These are phyloP conservation scores for Dendrocincla fuliginosa DNA, from an alignment of 2,797 vertebrate genomes.

Conservation along the genomic window DNA sequence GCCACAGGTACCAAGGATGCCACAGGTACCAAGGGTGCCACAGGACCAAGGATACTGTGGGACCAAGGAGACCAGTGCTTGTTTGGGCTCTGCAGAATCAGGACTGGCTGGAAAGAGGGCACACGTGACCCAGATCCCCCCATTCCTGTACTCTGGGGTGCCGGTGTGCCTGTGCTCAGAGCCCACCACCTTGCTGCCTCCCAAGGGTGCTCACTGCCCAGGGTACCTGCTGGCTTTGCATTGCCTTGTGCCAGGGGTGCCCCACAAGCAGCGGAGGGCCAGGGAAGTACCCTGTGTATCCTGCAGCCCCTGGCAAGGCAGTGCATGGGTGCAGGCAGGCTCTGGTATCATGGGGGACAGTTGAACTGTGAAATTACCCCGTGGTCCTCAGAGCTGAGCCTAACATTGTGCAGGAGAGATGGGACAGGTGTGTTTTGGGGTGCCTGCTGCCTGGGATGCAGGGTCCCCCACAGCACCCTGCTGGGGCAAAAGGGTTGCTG, in stretches of 20 bases:
- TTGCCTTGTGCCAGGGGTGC: not conserved
- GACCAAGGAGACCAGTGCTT: not conserved
- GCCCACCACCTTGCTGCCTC: not conserved
- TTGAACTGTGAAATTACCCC: not conserved
- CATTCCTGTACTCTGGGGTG: fast-evolving
- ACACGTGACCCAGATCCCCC: too few relatives aligned
- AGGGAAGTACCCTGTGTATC: not conserved
- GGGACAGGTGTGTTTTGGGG: not conserved
- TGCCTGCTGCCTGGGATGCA: not conserved
- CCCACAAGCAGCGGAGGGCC: fast-evolving
- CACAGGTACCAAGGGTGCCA: too few relatives aligned
- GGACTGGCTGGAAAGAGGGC: not conserved
- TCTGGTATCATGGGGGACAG: not conserved
- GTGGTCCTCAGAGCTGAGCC: not conserved
- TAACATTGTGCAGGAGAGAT: fast-evolving
- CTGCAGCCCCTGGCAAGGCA: not conserved
- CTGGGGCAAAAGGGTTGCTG: fast-evolving
- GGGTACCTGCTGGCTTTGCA: not conserved
- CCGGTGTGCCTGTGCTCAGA: fast-evolving
- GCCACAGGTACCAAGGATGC: too few relatives aligned
- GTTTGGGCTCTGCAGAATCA: not conserved
- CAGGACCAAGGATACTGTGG: fast-evolving
- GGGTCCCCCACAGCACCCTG: fast-evolving
- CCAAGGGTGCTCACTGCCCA: not conserved
- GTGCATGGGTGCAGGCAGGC: not conserved